phyloP scores from a whole-genome alignment of 2,797 vertebrate species.

The Gymnothorax reevesii region DNA sequence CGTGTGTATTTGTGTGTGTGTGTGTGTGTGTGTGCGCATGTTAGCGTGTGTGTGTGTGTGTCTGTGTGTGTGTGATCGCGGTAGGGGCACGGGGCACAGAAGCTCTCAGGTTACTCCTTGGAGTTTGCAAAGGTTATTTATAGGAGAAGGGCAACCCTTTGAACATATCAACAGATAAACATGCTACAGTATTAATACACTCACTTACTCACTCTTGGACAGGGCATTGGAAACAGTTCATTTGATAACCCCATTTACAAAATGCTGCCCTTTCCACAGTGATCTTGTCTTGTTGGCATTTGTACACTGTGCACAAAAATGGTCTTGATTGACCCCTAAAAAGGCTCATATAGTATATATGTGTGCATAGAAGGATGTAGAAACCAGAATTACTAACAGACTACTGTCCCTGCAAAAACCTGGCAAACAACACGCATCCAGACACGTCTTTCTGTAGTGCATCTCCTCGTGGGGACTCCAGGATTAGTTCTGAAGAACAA shows the following conservation, averaged over 20 bases:
- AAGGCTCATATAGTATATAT: not conserved
- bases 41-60: slow-evolving; percentile 28
- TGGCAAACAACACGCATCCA: not conserved
- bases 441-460: not conserved
- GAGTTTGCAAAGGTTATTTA: slow-evolving; percentile 66
- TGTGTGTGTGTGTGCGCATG: too few species aligned
- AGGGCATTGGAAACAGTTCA: slow-evolving; percentile 51
- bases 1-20: too few species aligned
- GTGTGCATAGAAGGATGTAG: not conserved
- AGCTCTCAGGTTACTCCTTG: slow-evolving; percentile 59
- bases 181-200: slow-evolving; percentile 67
- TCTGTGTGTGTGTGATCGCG: slow-evolving; percentile 30
- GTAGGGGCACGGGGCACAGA: slow-evolving; percentile 13
- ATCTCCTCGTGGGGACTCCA: too few species aligned
- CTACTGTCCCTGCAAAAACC: not conserved
- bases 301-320: not conserved
- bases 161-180: slow-evolving; percentile 67
- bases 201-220: slow-evolving; percentile 58
- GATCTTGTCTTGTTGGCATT: not conserved
- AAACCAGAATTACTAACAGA: not conserved
- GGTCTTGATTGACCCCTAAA: not conserved
- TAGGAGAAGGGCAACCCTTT: slow-evolving; percentile 64
- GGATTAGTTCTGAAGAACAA: not conserved
- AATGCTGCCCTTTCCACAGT: slow-evolving; percentile 29
- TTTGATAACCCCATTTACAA: slow-evolving; percentile 60